A percentile compares a stretch with the other conserved stretches of the same genome.
These are phyloP conservation scores for Ephialtes manifestator DNA, from an alignment of 2,888 invertebrate species.

Conservation along the genomic window DNA sequence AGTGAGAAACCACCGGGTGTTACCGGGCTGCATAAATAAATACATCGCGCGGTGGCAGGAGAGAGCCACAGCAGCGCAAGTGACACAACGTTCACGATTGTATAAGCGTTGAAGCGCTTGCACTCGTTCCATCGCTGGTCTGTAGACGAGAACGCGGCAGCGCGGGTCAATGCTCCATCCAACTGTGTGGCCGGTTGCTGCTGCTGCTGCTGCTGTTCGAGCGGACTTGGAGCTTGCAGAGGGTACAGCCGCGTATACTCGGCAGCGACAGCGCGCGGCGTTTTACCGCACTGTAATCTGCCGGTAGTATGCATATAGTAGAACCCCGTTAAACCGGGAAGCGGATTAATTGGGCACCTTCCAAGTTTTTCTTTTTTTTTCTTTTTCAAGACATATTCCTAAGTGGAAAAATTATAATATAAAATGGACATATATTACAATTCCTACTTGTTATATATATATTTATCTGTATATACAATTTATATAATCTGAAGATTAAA, in stretches of 20 bases:
- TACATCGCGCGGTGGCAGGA: conserved; percentile 8
- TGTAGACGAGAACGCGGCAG: conserved; percentile 41
- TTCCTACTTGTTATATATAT: too few relatives aligned
- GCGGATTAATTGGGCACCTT: too few relatives aligned
- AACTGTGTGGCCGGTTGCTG: conserved; percentile 19
- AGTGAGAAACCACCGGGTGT: conserved; percentile 8
- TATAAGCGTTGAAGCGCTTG: conserved; percentile 55
- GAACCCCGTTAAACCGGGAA: too few relatives aligned
- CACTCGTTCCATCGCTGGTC: conserved; percentile 28
- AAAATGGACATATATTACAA: too few relatives aligned
- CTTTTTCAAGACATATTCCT: too few relatives aligned
- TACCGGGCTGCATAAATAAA: conserved; percentile 36
- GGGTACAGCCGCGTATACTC: neutral
- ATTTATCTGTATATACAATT: too few relatives aligned
- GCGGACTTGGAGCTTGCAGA: conserved; percentile 29
- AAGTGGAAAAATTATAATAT: too few relatives aligned
- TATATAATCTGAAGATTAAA: too few relatives aligned
- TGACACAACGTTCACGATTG: conserved; percentile 60
- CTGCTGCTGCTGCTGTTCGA: neutral
- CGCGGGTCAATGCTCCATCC: conserved; percentile 60
- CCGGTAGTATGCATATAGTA: conserved; percentile 1
- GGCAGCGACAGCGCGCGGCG: neutral
- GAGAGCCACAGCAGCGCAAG: conserved; percentile 2
- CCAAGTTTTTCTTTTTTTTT: too few relatives aligned
- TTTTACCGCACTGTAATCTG: conserved; percentile 24